Percentiles rank a stretch among this genome's conserved stretches.
Evolutionary conservation across 92 coral and sea anemone species (phyloP).

Genomic region (Anthopleura xanthogrammica): DNA sequence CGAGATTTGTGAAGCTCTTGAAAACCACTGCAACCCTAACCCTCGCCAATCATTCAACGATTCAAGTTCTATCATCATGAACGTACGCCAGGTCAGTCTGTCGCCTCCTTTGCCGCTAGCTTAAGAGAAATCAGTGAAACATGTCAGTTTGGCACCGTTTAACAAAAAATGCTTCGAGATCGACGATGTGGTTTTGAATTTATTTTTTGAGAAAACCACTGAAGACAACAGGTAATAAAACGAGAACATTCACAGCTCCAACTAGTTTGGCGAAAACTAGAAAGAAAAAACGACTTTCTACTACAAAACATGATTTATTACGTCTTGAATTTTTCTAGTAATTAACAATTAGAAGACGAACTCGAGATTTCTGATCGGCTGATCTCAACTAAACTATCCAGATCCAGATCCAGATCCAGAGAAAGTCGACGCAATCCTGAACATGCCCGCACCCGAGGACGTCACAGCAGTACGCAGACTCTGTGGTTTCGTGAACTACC

Average conservation of each 20-base stretch:
- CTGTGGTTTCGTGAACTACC: too few species aligned
- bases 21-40: constrained; percentile 55
- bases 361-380: too few species aligned
- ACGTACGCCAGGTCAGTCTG: constrained; percentile 1
- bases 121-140: constrained; percentile 20
- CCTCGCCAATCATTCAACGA: constrained; percentile 51
- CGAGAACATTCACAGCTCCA: too few species aligned
- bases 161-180: constrained; percentile 39
- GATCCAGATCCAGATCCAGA: constrained; percentile 26
- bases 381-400: too few species aligned
- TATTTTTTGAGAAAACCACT: too few species aligned
- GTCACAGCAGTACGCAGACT: constrained; percentile 31
- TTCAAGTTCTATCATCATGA: constrained; percentile 44
- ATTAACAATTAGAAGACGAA: too few species aligned
- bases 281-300: too few species aligned
- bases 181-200: too few species aligned
- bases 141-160: constrained; percentile 20
- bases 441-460: constrained; percentile 21
- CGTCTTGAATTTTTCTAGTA: too few species aligned
- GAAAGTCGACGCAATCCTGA: constrained; percentile 19
- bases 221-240: too few species aligned
- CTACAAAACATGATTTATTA: too few species aligned
- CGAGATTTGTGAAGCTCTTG: constrained; percentile 20
- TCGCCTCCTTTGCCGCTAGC: constrained; percentile 24
- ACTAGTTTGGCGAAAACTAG: too few species aligned